phyloP scores from a whole-genome alignment of 1,140 invertebrate genomes.

The Penaeus vannamei region DNA sequence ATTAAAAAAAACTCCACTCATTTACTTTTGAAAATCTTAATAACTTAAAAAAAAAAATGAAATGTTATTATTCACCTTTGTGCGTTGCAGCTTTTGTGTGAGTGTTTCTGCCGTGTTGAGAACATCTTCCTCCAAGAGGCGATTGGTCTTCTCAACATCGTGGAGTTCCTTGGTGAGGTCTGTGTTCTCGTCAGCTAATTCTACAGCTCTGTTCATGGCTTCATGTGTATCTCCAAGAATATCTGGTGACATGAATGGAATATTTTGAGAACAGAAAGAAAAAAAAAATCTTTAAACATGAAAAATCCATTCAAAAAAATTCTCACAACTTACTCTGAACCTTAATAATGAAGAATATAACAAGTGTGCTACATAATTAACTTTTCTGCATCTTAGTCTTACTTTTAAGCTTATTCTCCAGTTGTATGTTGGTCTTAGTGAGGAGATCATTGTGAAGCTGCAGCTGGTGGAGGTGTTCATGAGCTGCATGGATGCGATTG shows the following conservation, averaged over 20 bases:
- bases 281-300: not conserved
- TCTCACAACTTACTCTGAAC: not conserved
- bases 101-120: constrained; percentile 46
- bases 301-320: not conserved
- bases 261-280: not conserved
- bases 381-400: not conserved
- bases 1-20: not conserved
- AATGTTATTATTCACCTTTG: constrained; percentile 24
- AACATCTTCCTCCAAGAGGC: constrained; percentile 47
- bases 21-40: too few relatives aligned
- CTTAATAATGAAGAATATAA: not conserved
- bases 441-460: constrained; percentile 62
- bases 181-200: constrained; percentile 54
- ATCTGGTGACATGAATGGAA: constrained; percentile 23
- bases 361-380: not conserved
- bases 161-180: constrained; percentile 52
- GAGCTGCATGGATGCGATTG: constrained; percentile 55
- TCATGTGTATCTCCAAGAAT: constrained; percentile 57
- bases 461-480: constrained; percentile 62
- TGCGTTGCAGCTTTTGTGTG: constrained; percentile 38
- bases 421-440: constrained; percentile 57
- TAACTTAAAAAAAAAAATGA: too few relatives aligned
- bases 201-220: constrained; percentile 52
- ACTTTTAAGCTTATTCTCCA: constrained; percentile 64
- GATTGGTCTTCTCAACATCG: constrained; percentile 45